A percentile compares a stretch with the other conserved stretches of the same genome.
Conservation (phyloP, 2,113 vertebrate species). For the Brienomyrus longianalis region DNA sequence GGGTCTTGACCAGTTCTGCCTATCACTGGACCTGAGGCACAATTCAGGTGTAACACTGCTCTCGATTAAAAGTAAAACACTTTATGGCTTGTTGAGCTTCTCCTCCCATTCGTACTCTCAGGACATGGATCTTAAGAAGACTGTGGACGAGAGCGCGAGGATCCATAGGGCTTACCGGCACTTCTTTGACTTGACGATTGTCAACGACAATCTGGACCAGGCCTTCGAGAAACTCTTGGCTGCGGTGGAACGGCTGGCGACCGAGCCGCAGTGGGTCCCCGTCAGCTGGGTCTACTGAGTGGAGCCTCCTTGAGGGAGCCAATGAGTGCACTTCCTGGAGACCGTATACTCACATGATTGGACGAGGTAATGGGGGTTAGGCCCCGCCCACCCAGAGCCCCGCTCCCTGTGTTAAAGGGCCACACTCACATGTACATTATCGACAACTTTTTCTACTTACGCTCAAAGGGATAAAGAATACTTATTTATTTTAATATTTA, state of each 20-base stretch:
- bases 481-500: constrained; percentile 97
- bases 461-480: constrained; percentile 74
- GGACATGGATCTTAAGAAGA: constrained; percentile 94
- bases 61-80: neutral
- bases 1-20: neutral
- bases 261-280: constrained; percentile 91
- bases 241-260: constrained; percentile 76
- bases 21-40: neutral
- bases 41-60: neutral
- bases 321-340: neutral
- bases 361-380: neutral
- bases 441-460: constrained; percentile 79
- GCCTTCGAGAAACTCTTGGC: constrained; percentile 86
- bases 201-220: constrained; percentile 92
- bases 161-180: constrained; percentile 89
- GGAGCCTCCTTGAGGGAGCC: neutral
- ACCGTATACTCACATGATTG: neutral
- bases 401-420: neutral
- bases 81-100: neutral
- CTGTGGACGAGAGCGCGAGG: constrained; percentile 89
- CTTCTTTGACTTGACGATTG: constrained; percentile 90
- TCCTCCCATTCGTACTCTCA: constrained; percentile 36
- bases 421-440: constrained; percentile 49
- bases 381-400: neutral
- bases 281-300: constrained; percentile 96